Evolutionary conservation across 2,797 vertebrate genomes (phyloP).

Genomic region (Pipistrellus kuhlii): DNA sequence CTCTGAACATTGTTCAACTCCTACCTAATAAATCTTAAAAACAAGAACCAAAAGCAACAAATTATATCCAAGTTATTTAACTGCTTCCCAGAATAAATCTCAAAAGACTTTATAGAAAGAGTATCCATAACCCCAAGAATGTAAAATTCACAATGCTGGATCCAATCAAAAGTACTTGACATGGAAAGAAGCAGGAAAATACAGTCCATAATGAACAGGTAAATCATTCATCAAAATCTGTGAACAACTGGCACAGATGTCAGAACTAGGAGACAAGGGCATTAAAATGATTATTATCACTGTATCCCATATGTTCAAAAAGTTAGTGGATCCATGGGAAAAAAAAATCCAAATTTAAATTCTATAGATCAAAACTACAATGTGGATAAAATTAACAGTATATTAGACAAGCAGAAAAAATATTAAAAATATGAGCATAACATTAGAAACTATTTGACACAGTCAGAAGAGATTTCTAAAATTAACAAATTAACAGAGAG

Average conservation of each 20-base stretch:
- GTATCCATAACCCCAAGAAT: background rate
- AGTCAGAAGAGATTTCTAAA: background rate
- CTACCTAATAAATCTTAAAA: background rate
- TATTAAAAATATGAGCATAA: background rate
- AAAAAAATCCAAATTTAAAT: constrained; percentile 31
- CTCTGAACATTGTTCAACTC: background rate
- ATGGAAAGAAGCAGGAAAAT: constrained; percentile 46
- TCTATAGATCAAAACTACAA: background rate
- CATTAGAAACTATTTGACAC: background rate
- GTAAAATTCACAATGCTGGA: background rate
- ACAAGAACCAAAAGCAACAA: background rate
- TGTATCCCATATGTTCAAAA: background rate
- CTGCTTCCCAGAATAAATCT: constrained; percentile 8
- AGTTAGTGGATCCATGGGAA: constrained; percentile 6
- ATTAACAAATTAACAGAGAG: background rate
- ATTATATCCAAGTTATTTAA: background rate
- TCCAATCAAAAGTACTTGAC: background rate
- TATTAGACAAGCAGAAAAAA: constrained; percentile 24
- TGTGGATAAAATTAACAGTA: background rate
- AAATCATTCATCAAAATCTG: constrained; percentile 22
- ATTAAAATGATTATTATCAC: background rate
- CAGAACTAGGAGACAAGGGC: background rate
- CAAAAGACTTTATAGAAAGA: background rate
- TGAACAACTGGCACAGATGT: background rate
- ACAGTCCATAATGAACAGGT: background rate